These are phyloP conservation scores for Porites evermanni DNA, from an alignment of 92 coral and sea anemone genomes.

Conservation along the genomic window DNA sequence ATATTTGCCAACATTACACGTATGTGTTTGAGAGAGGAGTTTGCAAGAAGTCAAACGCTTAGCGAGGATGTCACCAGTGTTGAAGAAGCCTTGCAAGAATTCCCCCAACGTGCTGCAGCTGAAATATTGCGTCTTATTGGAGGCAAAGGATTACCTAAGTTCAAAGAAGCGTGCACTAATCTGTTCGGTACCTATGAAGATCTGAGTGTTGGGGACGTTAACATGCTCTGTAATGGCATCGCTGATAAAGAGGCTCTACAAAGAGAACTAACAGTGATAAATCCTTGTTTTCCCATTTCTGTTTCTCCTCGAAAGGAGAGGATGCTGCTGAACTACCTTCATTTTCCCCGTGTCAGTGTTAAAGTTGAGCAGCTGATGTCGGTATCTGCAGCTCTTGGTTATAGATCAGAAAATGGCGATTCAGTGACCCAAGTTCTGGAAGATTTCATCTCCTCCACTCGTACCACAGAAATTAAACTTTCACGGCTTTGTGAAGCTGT, in stretches of 20 bases:
- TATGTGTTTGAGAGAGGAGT: constrained; percentile 35
- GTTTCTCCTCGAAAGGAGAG: constrained; percentile 17
- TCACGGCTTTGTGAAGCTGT: constrained; percentile 31
- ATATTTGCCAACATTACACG: constrained; percentile 68
- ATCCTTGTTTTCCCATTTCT: constrained; percentile 13
- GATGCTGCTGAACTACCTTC: constrained; percentile 54
- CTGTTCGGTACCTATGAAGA: constrained; percentile 25
- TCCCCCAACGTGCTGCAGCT: not conserved
- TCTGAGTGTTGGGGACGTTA: constrained; percentile 45
- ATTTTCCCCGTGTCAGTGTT: constrained; percentile 50
- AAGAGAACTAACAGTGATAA: constrained; percentile 64
- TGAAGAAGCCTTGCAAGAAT: too few relatives aligned
- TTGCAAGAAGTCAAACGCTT: not conserved
- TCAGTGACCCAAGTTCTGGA: constrained; percentile 22
- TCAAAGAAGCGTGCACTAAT: constrained; percentile 11
- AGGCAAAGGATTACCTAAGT: constrained; percentile 27
- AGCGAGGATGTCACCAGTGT: not conserved
- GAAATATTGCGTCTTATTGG: constrained; percentile 35
- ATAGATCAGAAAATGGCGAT: not conserved
- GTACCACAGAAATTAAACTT: not conserved
- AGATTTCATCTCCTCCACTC: constrained; percentile 30
- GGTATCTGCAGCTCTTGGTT: constrained; percentile 68
- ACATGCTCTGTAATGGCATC: constrained; percentile 50
- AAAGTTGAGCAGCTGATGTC: constrained; percentile 59
- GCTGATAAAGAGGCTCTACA: constrained; percentile 37